These are phyloP conservation scores for Amiota minor DNA, from an alignment of 2,888 invertebrate species.

Conservation along the genomic window DNA sequence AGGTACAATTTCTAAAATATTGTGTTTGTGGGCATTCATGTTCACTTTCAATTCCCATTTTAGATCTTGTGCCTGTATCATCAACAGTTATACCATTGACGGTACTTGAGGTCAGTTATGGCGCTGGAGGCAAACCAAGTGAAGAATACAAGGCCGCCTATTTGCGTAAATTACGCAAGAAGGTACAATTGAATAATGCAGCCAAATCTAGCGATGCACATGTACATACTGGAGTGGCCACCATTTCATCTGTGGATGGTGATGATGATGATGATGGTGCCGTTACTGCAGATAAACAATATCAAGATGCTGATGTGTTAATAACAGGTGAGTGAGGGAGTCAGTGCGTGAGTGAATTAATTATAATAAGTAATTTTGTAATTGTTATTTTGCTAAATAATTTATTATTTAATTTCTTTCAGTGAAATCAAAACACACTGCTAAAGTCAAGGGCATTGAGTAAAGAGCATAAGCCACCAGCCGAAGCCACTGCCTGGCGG, in stretches of 20 bases:
- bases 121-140: conserved; percentile 74
- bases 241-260: conserved; percentile 26
- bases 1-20: conserved; percentile 64
- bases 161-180: conserved; percentile 71
- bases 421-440: conserved; percentile 69
- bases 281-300: background rate
- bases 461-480: no score
- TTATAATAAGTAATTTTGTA: background rate
- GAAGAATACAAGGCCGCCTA: conserved; percentile 73
- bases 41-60: background rate
- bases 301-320: conserved; percentile 58
- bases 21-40: background rate
- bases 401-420: conserved; percentile 43
- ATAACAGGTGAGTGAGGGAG: conserved; percentile 67
- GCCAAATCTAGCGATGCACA: conserved; percentile 28
- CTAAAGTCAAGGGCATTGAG: conserved; percentile 67
- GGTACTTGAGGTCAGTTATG: conserved; percentile 77
- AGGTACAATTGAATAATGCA: conserved; percentile 57
- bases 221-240: conserved; percentile 33
- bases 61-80: conserved; percentile 79
- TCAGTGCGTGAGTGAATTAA: no score
- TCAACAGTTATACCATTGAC: conserved; percentile 80
- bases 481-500: no score
- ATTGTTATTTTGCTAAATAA: conserved; percentile 8
- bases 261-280: conserved; percentile 33